Evolutionary conservation across 1,140 invertebrate species (phyloP).

Genomic region (Antheraea mylitta): DNA sequence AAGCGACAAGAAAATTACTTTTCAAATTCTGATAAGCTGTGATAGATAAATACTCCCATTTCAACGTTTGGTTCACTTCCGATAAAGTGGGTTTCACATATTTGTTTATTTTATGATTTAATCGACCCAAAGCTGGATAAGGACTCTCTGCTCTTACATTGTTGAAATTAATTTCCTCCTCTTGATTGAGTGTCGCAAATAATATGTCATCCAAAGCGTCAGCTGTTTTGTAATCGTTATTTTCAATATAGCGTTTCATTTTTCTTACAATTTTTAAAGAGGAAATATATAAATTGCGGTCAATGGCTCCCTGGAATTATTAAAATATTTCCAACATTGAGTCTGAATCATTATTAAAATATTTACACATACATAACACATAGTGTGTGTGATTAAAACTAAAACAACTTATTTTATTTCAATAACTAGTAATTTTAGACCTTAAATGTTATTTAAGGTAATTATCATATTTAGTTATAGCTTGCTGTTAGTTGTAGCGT

Average conservation of each 20-base stretch:
- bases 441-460: too few species aligned
- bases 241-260: slow-evolving; percentile 42
- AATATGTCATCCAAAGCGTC: slow-evolving; percentile 32
- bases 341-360: too few species aligned
- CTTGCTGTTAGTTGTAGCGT: too few species aligned
- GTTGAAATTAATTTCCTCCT: slow-evolving; percentile 54
- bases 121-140: slow-evolving; percentile 33
- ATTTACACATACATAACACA: too few species aligned
- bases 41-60: slow-evolving; percentile 47
- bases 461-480: too few species aligned
- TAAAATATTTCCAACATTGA: background rate
- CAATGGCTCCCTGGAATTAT: slow-evolving; percentile 52
- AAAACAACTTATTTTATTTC: too few species aligned
- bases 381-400: too few species aligned
- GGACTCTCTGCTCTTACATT: slow-evolving; percentile 50
- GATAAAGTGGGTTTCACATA: slow-evolving; percentile 60
- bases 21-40: slow-evolving; percentile 44
- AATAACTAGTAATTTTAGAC: too few species aligned
- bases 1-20: slow-evolving; percentile 46
- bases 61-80: slow-evolving; percentile 47
- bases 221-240: slow-evolving; percentile 38
- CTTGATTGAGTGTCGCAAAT: slow-evolving; percentile 35
- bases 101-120: slow-evolving; percentile 43
- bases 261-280: slow-evolving; percentile 36
- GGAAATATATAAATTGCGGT: slow-evolving; percentile 40